A percentile compares a stretch with the other conserved stretches of the same genome.
These are phyloP conservation scores for Apostichopus parvimensis DNA, from an alignment of 35 echinoderm and acorn worm species.

Conservation along the genomic window DNA sequence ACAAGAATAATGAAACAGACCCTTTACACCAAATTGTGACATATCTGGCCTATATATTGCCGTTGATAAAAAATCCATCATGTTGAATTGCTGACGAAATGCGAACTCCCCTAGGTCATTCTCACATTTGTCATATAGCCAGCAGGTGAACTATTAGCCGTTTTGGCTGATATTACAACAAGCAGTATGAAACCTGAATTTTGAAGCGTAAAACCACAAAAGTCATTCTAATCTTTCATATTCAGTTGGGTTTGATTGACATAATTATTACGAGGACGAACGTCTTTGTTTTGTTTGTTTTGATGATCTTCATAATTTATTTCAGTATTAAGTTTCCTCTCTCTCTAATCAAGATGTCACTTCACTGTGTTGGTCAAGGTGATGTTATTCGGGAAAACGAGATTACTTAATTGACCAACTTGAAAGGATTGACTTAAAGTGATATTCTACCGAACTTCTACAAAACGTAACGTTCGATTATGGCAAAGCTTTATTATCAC, in stretches of 20 bases:
- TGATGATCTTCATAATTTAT: neutral
- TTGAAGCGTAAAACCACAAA: conserved; percentile 19
- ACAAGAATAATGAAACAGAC: no score
- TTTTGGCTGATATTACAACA: neutral
- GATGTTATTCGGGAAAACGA: neutral
- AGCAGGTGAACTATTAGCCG: neutral
- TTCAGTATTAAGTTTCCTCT: conserved; percentile 1
- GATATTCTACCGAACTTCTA: neutral
- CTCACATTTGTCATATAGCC: neutral
- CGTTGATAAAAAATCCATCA: neutral
- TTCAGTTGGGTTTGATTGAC: neutral
- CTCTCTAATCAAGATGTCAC: neutral
- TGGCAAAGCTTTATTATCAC: no score
- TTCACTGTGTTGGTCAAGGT: conserved; percentile 3
- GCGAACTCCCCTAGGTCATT: neutral
- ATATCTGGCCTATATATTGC: neutral
- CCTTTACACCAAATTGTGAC: neutral
- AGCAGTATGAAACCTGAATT: neutral
- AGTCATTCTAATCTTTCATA: neutral
- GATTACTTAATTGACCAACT: conserved; percentile 2
- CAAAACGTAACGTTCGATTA: no score
- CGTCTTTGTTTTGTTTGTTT: neutral
- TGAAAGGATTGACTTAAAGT: neutral
- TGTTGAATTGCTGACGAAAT: neutral
- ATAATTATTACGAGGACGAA: neutral